Evolutionary conservation across 2,113 vertebrate genomes (phyloP), one percentile per base, ranked within the genome.

Genomic region (Gymnobelideus leadbeateri): DNA sequence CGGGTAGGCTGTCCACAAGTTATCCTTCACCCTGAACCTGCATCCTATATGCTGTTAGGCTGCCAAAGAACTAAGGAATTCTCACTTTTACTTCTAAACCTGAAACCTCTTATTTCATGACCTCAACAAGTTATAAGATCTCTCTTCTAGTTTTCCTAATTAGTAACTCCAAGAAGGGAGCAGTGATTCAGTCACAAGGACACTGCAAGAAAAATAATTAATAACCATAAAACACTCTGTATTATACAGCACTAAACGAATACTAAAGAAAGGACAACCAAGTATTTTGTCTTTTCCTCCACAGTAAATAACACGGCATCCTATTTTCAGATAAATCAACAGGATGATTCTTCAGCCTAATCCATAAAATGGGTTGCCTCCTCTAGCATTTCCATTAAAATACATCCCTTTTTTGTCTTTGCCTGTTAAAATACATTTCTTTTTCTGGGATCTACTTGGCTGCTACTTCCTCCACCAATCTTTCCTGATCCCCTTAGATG

Each of bases 221-320:
- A 94, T 94, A 96, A 54, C 94, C 89, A 94, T 91, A 95, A 96
- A 96, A 94, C 57, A 95, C 26, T 57, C 51, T 91, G 51, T 19
- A 55, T 51, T 53, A 95, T 31, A 61, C 8, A 94, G 10, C 46
- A 52, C 25, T 93, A n/a, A 89, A 54, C 51, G 93, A 96, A 97
- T 53, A 94, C 51, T 50, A 93, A 53, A 84, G 0, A 10, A 91
- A 57, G 25, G 26, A 51, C 49, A 94, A 91, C 77, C 25, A 50
- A 96, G 6, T 92, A 37, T 97, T 4, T 84, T n/a, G 43, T 77
- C 68, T 43, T 43, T 84, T 43, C 68, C 68, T 94, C 94, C 89
- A 95, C 92, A 95, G 95, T 95, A 95, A 91, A 96, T 96, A 94
- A 97, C 90, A 89, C 94, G 61, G 43, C 90, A 93, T 94, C 51